Conservation (phyloP, 2,113 vertebrate genomes). For the Perccottus glenii region DNA sequence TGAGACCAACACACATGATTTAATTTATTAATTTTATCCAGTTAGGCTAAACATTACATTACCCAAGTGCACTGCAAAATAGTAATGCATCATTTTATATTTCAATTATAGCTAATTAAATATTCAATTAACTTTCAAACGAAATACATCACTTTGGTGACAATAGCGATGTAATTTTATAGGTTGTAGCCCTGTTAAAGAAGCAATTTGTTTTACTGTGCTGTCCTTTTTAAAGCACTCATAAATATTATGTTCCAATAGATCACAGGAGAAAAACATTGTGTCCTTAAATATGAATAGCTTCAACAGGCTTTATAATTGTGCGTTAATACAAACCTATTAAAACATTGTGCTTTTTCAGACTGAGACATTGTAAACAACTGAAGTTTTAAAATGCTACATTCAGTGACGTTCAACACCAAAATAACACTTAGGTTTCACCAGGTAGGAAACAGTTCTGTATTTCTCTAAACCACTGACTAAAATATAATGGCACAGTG, state of each 20-base stretch:
- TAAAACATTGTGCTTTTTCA: constrained; percentile 62
- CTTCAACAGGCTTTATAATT: constrained; percentile 34
- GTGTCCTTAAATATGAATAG: constrained; percentile 27
- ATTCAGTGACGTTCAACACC: constrained; percentile 66
- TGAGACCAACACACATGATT: constrained; percentile 8
- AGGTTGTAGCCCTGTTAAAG: not conserved
- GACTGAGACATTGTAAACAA: constrained; percentile 35
- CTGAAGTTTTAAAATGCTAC: constrained; percentile 61
- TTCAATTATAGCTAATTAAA: constrained; percentile 46
- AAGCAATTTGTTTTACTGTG: not conserved
- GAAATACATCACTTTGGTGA: constrained; percentile 43
- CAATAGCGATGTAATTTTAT: not conserved
- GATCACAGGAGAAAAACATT: not conserved
- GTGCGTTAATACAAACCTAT: constrained; percentile 44
- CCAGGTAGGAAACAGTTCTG: constrained; percentile 32
- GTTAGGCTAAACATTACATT: constrained; percentile 77
- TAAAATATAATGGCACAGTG: constrained; percentile 54
- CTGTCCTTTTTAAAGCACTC: not conserved
- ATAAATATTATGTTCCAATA: not conserved
- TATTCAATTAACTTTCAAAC: constrained; percentile 27
- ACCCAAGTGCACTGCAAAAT: constrained; percentile 67
- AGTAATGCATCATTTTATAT: constrained; percentile 45
- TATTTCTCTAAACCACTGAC: constrained; percentile 46
- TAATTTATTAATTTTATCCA: constrained; percentile 78
- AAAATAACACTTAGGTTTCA: constrained; percentile 50